A percentile compares a stretch with the other conserved stretches of the same genome.
Evolutionary conservation across 2,113 vertebrate species (phyloP).

Genomic region (Pluvianellus socialis): DNA sequence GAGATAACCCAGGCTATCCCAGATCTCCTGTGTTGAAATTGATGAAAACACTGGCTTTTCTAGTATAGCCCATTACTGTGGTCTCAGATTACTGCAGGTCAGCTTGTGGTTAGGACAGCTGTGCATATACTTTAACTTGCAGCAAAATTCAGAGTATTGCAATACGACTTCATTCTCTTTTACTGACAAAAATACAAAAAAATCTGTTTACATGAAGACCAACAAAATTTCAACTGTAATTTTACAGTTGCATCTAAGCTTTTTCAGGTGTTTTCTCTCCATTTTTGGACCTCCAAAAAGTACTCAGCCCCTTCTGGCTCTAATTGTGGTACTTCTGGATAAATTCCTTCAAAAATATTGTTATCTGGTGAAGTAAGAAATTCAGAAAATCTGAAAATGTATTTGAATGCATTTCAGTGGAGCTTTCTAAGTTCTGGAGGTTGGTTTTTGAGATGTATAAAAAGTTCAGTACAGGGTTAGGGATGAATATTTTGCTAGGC

Average conservation of each 20-base stretch:
- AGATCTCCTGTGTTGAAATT: background rate
- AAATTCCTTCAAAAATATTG: background rate
- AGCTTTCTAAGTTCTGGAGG: background rate
- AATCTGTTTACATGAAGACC: rapidly evolving
- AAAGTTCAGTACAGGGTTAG: background rate
- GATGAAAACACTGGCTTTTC: background rate
- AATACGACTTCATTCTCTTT: background rate
- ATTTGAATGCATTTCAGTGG: background rate
- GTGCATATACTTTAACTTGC: background rate
- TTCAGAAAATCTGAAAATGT: background rate
- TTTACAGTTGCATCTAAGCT: background rate
- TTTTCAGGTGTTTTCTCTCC: background rate
- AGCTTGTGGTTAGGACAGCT: background rate
- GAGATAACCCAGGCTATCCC: background rate
- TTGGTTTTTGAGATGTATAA: background rate
- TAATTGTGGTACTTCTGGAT: background rate
- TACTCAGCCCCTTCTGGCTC: background rate
- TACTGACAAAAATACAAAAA: background rate
- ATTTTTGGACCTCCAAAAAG: background rate
- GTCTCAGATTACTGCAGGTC: background rate
- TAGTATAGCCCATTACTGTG: background rate
- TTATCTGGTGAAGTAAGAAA: background rate
- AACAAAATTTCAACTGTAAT: background rate
- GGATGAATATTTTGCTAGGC: background rate
- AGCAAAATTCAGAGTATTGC: background rate